Conservation (phyloP, 2,888 invertebrate species). For the Anthophora plumipes region DNA sequence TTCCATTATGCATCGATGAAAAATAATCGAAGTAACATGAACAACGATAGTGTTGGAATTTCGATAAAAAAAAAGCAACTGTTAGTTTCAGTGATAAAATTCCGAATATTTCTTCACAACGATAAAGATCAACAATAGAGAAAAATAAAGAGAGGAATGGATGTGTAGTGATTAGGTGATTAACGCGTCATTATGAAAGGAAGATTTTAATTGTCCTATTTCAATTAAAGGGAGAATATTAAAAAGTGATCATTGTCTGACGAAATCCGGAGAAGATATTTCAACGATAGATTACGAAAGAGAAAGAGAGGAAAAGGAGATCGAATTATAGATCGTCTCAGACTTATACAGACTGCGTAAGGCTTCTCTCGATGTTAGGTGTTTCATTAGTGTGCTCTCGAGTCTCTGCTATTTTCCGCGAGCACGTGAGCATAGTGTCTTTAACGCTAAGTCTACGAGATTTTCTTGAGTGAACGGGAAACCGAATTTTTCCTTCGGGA, state of each 20-base stretch:
- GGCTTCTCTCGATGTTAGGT: slow-evolving; percentile 72
- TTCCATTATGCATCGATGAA: not conserved
- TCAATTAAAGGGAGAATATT: not conserved
- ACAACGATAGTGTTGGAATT: not conserved
- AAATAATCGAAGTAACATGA: not conserved
- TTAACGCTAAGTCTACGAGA: too few species aligned
- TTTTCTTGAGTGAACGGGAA: too few species aligned
- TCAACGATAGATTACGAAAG: not conserved
- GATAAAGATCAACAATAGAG: too few species aligned
- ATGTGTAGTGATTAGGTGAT: not conserved
- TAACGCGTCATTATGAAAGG: not conserved
- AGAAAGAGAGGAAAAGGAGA: not conserved
- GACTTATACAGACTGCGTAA: slow-evolving; percentile 42
- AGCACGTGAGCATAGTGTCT: not conserved
- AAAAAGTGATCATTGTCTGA: not conserved
- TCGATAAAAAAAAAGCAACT: too few species aligned
- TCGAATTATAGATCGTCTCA: slow-evolving; percentile 34
- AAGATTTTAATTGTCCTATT: not conserved
- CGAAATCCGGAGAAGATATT: not conserved
- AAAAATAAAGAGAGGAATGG: not conserved
- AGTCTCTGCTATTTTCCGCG: not conserved
- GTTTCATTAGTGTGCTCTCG: not conserved
- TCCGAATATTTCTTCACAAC: too few species aligned
- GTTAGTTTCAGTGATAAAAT: not conserved
- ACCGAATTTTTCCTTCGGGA: too few species aligned